Conservation (phyloP, 1,140 invertebrate genomes). For the Procambarus clarkii region DNA sequence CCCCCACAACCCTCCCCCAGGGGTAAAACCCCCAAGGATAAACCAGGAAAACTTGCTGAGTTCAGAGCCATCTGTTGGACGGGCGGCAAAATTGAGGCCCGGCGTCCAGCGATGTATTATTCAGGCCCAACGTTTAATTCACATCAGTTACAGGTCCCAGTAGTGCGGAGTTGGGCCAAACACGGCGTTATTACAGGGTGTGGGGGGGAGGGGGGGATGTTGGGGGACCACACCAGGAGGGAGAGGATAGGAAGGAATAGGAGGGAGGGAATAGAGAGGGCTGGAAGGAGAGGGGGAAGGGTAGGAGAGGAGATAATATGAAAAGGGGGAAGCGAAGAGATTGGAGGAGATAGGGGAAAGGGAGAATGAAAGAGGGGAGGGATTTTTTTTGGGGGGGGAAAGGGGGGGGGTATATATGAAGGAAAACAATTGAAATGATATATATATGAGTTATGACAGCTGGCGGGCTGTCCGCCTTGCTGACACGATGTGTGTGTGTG, state of each 20-base stretch:
- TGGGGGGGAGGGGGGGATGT: neutral
- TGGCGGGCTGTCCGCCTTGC: no score
- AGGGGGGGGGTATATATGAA: no score
- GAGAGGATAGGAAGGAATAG: neutral
- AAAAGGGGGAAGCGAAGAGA: no score
- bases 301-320: neutral
- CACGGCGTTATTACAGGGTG: neutral
- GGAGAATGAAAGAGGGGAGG: neutral
- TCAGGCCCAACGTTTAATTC: neutral
- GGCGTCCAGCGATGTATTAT: neutral
- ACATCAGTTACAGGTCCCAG: neutral
- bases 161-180: neutral
- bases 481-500: no score
- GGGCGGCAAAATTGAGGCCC: conserved; percentile 13
- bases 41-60: conserved; percentile 32
- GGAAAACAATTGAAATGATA: no score
- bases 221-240: neutral
- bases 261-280: neutral
- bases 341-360: neutral
- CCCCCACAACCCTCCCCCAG: no score
- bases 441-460: no score
- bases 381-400: neutral
- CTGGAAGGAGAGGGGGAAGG: neutral
- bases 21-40: no score
- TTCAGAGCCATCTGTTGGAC: conserved; percentile 22